A percentile compares a stretch with the other conserved stretches of the same genome.
Evolutionary conservation across 2,113 vertebrate genomes (phyloP).

Genomic region (Nothobranchius furzeri): DNA sequence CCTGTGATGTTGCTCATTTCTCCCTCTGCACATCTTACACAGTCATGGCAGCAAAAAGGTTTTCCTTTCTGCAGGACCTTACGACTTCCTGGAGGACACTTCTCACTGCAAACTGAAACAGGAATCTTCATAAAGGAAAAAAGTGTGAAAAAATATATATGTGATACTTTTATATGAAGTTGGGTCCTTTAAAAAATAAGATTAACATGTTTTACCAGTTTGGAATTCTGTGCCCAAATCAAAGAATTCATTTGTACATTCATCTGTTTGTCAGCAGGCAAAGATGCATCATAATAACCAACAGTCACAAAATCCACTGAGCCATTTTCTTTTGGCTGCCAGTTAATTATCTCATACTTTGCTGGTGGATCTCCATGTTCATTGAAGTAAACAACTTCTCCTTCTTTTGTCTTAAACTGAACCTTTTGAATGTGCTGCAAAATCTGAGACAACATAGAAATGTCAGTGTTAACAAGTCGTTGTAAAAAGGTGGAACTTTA

Average conservation of each 20-base stretch:
- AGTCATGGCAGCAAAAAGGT: too few species aligned
- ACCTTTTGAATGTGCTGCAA: slow-evolving; percentile 58
- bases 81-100: slow-evolving; percentile 56
- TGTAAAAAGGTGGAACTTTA: too few species aligned
- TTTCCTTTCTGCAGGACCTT: too few species aligned
- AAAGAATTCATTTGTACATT: slow-evolving; percentile 56
- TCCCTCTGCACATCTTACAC: too few species aligned
- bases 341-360: slow-evolving; percentile 77
- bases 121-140: slow-evolving; percentile 51
- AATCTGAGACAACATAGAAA: slow-evolving; percentile 49
- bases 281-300: slow-evolving; percentile 70
- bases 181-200: too few species aligned
- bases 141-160: background rate
- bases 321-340: slow-evolving; percentile 59
- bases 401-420: slow-evolving; percentile 73
- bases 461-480: background rate
- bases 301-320: slow-evolving; percentile 70
- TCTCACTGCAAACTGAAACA: slow-evolving; percentile 70
- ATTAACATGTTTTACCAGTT: slow-evolving; percentile 34
- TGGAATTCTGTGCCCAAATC: slow-evolving; percentile 62
- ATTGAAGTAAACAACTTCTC: slow-evolving; percentile 72
- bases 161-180: too few species aligned
- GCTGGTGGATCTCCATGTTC: slow-evolving; percentile 70
- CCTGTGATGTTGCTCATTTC: too few species aligned
- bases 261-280: slow-evolving; percentile 56